Base-by-base conservation (phyloP, 2,888 invertebrate genomes). In the Busseola fusca region DNA sequence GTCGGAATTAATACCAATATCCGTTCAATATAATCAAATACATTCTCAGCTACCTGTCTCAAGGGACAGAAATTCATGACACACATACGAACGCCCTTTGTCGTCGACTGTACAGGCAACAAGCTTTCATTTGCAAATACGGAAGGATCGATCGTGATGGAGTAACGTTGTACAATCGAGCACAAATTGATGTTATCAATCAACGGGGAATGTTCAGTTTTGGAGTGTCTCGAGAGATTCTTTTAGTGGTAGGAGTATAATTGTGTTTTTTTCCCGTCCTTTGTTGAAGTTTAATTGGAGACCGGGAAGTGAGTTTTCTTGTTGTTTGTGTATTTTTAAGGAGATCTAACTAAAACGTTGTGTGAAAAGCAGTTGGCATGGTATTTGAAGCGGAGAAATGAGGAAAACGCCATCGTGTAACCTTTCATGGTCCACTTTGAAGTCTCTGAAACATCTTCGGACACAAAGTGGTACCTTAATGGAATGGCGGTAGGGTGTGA, bases 111-210 rank as follows among this genome's bases (percentile, higher is more conserved):
- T 69, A 67, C 73, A 25, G 59, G 52, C 60, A 72, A 74, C 72
- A 72, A 64, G 72, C 78, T 60, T 67, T 76, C 81, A 76, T 80
- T 80, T 81, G 82, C 82, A 82, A 82, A 82, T 80, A 76, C 76
- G 63, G 71, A 27, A 69, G 57, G 69, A 80, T 81, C 72, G 83
- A 80, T 83, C 54, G 71, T 74, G 83, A 82, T 71, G 37, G 66
- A 59, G 80, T 82, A 77, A 69, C 79, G 48, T 34, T 59, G 70
- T 83, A 80, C 80, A 79, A 66, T 80, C 80, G 70, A 30, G 83
- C 50, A 63, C 80, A 82, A 79, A 80, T 80, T 80, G 83, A 74
- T 82, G 83, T 74, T 80, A 83, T 83, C 83, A 80, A 80, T 80
- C 83, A 83, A 79, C 66, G 30, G 25, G 59, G 58, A 67, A 69